These are phyloP conservation scores for Chrysogorgia sp. DNA, from an alignment of 92 coral and sea anemone species.

Conservation along the genomic window DNA sequence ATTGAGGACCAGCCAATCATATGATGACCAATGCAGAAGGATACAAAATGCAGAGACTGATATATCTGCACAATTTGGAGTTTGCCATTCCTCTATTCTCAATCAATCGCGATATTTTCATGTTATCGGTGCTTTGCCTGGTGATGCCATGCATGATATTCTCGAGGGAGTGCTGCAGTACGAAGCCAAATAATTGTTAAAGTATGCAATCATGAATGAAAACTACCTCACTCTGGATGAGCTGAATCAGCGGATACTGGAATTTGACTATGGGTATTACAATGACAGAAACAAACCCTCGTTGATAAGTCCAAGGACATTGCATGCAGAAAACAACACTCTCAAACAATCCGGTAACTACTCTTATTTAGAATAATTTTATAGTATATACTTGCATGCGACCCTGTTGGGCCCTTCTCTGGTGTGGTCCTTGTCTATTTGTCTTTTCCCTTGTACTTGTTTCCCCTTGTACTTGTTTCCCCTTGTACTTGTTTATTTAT, in stretches of 20 bases:
- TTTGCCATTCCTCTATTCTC: constrained; percentile 41
- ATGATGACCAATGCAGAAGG: constrained; percentile 50
- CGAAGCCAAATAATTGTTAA: constrained; percentile 45
- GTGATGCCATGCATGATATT: constrained; percentile 65
- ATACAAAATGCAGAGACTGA: constrained; percentile 58
- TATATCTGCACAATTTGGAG: constrained; percentile 53
- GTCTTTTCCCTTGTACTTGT: no score
- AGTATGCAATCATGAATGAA: constrained; percentile 39
- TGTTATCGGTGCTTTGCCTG: constrained; percentile 59
- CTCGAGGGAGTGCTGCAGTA: constrained; percentile 62
- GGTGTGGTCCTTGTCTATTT: no score
- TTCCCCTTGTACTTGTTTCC: no score
- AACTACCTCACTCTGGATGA: constrained; percentile 45
- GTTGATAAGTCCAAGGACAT: not conserved
- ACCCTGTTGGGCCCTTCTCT: no score
- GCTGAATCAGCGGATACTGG: constrained; percentile 40
- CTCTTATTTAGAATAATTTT: no score
- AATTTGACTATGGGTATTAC: constrained; percentile 58
- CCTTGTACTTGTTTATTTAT: no score
- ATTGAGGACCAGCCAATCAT: constrained; percentile 55
- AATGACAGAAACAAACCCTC: constrained; percentile 56
- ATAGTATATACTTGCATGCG: no score
- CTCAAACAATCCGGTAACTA: not conserved
- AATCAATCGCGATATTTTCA: constrained; percentile 55
- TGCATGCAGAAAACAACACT: not conserved